These are phyloP conservation scores for Phanerotoma sp. DNA, from an alignment of 2,888 invertebrate genomes.

Conservation along the genomic window DNA sequence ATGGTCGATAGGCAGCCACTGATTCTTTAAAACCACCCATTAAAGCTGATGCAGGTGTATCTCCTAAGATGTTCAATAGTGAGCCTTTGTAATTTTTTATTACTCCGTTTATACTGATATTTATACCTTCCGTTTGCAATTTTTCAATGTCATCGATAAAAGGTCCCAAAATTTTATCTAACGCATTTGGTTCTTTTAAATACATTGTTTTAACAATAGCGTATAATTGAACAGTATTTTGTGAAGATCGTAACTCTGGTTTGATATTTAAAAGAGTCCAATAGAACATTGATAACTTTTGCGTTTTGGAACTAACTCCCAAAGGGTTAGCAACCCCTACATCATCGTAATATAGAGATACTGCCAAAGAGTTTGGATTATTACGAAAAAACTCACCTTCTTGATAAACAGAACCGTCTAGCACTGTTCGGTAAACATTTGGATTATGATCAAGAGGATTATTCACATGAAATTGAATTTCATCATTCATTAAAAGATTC, in stretches of 20 bases:
- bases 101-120: background rate
- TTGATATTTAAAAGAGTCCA: slow-evolving; percentile 34
- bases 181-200: slow-evolving; percentile 28
- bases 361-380: slow-evolving; percentile 27
- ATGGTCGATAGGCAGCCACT: slow-evolving; percentile 33
- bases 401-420: slow-evolving; percentile 33
- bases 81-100: slow-evolving; percentile 31
- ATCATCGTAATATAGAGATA: slow-evolving; percentile 36
- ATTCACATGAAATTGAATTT: slow-evolving; percentile 24
- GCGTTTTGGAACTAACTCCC: slow-evolving; percentile 26
- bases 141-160: slow-evolving; percentile 30
- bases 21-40: slow-evolving; percentile 36
- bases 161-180: slow-evolving; percentile 25
- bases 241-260: slow-evolving; percentile 30
- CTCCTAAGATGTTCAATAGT: slow-evolving; percentile 30
- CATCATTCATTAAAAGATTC: slow-evolving; percentile 29
- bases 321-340: slow-evolving; percentile 35
- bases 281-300: slow-evolving; percentile 36
- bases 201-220: slow-evolving; percentile 25
- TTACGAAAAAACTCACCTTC: slow-evolving; percentile 31
- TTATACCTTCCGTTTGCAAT: slow-evolving; percentile 25
- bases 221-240: slow-evolving; percentile 29
- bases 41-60: slow-evolving; percentile 33
- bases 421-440: slow-evolving; percentile 23
- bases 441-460: slow-evolving; percentile 22